A percentile compares a stretch with the other conserved stretches of the same genome.
Evolutionary conservation across 2,888 invertebrate genomes (phyloP).

Genomic region (Dolichomitus sp.): DNA sequence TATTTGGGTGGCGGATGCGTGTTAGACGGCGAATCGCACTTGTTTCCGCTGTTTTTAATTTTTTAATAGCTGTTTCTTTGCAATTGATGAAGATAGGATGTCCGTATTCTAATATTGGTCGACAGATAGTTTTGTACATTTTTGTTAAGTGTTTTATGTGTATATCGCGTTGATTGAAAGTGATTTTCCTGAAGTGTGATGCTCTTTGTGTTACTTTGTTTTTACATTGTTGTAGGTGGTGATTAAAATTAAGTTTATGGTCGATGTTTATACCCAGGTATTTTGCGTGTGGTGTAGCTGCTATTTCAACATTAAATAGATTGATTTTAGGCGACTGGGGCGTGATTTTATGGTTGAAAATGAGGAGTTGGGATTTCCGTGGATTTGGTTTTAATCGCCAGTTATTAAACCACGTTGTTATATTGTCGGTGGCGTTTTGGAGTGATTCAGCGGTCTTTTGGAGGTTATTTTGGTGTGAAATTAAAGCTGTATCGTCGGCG

Average conservation of each 20-base stretch:
- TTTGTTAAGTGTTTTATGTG: not conserved
- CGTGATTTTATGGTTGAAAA: not conserved
- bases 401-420: not conserved
- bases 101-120: slow-evolving; percentile 4
- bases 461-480: no score
- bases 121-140: not conserved
- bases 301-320: not conserved
- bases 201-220: not conserved
- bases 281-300: not conserved
- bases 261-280: slow-evolving; percentile 5
- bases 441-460: slow-evolving; percentile 34
- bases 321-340: not conserved
- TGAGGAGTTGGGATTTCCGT: no score
- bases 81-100: not conserved
- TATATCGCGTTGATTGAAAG: not conserved
- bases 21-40: not conserved
- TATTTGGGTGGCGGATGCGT: not conserved
- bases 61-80: not conserved
- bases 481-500: no score
- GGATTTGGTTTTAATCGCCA: no score
- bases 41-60: slow-evolving; percentile 15
- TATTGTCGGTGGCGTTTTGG: slow-evolving; percentile 74
- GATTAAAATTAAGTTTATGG: slow-evolving; percentile 13
- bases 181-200: slow-evolving; percentile 6
- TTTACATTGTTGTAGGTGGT: slow-evolving; percentile 4